Percentiles rank a stretch among this genome's conserved stretches.
phyloP scores from a whole-genome alignment of 1,140 invertebrate genomes.

The Hydropsyche tenuis region DNA sequence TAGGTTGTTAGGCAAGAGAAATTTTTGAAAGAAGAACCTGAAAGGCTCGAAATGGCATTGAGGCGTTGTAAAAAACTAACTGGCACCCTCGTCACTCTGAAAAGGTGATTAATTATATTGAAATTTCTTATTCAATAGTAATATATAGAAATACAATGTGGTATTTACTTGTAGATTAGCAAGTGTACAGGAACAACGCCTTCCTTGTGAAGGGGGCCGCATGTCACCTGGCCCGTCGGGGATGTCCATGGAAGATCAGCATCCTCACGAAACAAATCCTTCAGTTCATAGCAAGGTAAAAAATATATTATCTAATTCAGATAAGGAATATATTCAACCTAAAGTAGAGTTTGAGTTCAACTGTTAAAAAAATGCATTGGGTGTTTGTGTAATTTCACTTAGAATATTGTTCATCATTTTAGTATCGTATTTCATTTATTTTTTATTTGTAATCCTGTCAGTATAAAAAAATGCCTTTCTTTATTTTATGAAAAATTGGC shows the following conservation, averaged over 20 bases:
- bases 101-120: constrained; percentile 74
- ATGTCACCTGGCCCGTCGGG: constrained; percentile 62
- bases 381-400: constrained; percentile 21
- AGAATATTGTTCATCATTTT: background rate
- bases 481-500: too few relatives aligned
- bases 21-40: constrained; percentile 95
- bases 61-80: constrained; percentile 95
- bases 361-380: constrained; percentile 7
- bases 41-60: constrained; percentile 87
- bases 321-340: constrained; percentile 13
- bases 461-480: too few relatives aligned
- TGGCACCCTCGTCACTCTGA: constrained; percentile 93
- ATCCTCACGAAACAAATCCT: constrained; percentile 65
- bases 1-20: constrained; percentile 90
- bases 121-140: background rate
- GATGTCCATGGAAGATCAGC: constrained; percentile 55
- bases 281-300: constrained; percentile 69
- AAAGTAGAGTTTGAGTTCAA: constrained; percentile 24
- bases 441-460: background rate
- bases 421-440: background rate
- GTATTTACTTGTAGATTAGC: constrained; percentile 74
- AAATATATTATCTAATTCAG: constrained; percentile 49
- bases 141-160: constrained; percentile 2
- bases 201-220: constrained; percentile 75
- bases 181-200: constrained; percentile 91